Percentiles rank a stretch among this genome's conserved stretches.
phyloP scores from a whole-genome alignment of 2,113 vertebrate genomes.

The Semnopithecus entellus region DNA sequence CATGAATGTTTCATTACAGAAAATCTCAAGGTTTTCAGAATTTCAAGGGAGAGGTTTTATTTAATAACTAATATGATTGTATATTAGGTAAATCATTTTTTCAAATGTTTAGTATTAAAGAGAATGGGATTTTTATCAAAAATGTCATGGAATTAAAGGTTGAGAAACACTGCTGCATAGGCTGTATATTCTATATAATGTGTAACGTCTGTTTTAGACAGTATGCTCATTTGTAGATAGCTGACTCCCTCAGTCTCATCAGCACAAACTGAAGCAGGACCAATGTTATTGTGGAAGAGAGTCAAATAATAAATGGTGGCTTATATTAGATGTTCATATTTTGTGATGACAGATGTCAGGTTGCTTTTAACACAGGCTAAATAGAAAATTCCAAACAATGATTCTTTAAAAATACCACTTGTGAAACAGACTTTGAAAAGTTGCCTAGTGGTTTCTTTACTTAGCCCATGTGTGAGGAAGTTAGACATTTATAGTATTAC shows the following conservation, averaged over 20 bases:
- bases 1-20: not conserved
- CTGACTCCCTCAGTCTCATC: not conserved
- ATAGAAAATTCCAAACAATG: conserved; percentile 21
- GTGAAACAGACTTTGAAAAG: not conserved
- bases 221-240: not conserved
- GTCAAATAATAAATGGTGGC: not conserved
- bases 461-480: not conserved
- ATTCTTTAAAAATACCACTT: conserved; percentile 24
- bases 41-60: not conserved
- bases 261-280: not conserved
- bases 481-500: not conserved
- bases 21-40: not conserved
- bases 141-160: not conserved
- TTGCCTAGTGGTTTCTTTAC: not conserved
- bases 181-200: not conserved
- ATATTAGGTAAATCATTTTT: not conserved
- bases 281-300: not conserved
- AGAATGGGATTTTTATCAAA: conserved; percentile 14
- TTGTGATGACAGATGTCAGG: not conserved
- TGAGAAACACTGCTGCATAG: not conserved
- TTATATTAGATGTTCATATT: not conserved
- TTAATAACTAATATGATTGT: not conserved
- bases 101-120: conserved; percentile 39
- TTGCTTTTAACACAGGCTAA: not conserved
- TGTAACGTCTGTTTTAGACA: not conserved